A percentile compares a stretch with the other conserved stretches of the same genome.
These are phyloP conservation scores for Hypsopygia costalis DNA, from an alignment of 2,888 invertebrate species.

Conservation along the genomic window DNA sequence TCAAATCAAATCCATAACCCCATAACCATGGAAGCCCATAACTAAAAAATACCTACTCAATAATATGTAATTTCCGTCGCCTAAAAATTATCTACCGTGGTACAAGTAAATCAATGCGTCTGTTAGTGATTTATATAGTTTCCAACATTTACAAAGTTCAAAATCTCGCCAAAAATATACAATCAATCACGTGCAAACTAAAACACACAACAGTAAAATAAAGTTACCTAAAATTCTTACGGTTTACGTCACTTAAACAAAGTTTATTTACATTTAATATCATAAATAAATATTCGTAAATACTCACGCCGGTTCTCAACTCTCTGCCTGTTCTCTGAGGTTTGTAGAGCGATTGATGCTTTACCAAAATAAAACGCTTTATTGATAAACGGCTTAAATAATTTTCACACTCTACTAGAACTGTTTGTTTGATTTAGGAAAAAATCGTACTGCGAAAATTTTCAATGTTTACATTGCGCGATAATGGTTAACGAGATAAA, in stretches of 20 bases:
- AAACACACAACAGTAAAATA: background rate
- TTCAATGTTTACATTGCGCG: constrained; percentile 40
- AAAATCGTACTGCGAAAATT: constrained; percentile 36
- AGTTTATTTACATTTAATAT: constrained; percentile 1
- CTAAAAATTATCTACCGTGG: no score
- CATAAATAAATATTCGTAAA: constrained; percentile 1
- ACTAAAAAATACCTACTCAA: no score
- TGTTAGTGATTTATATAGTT: no score
- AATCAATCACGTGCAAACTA: background rate
- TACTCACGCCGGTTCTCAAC: constrained; percentile 1
- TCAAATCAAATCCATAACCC: no score
- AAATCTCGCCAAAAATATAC: no score
- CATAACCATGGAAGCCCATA: no score
- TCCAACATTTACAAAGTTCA: no score
- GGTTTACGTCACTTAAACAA: background rate
- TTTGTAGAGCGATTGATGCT: constrained; percentile 11
- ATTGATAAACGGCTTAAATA: constrained; percentile 15
- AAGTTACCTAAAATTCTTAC: no score
- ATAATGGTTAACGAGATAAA: constrained; percentile 44
- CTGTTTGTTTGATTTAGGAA: constrained; percentile 33
- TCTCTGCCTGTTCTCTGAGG: constrained; percentile 5
- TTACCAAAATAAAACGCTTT: constrained; percentile 16
- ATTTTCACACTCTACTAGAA: constrained; percentile 17
- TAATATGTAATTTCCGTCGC: no score
- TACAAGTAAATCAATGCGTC: no score